phyloP scores from a whole-genome alignment of 2,888 invertebrate genomes.

The Strigamia crassipes region DNA sequence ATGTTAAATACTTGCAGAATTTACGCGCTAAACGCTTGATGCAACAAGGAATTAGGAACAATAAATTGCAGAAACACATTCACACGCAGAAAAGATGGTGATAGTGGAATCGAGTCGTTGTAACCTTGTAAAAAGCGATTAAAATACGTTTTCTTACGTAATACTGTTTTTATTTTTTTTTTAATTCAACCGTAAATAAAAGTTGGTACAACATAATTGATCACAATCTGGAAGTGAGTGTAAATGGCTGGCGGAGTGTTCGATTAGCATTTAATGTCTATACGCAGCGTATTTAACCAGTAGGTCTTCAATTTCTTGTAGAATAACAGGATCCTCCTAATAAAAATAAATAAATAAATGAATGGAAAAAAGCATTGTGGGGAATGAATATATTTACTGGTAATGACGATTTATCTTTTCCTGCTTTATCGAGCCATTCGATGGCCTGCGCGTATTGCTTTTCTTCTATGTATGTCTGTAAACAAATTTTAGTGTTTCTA shows the following conservation, averaged over 20 bases:
- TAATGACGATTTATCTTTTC: constrained; percentile 49
- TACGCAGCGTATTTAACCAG: constrained; percentile 52
- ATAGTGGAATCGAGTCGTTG: background rate
- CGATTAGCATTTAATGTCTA: constrained; percentile 28
- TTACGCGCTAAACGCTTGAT: constrained; percentile 76
- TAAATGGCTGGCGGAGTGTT: no score
- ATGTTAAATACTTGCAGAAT: constrained; percentile 82
- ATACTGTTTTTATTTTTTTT: background rate
- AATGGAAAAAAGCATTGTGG: background rate
- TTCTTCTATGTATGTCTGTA: constrained; percentile 61
- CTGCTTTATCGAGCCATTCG: constrained; percentile 61
- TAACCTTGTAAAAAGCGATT: background rate
- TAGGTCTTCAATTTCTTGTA: constrained; percentile 52
- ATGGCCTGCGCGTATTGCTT: constrained; percentile 63
- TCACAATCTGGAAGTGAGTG: background rate
- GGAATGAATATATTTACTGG: background rate
- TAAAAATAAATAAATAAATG: constrained; percentile 45
- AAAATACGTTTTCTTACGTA: background rate
- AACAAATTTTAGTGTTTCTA: background rate
- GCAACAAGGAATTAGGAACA: constrained; percentile 76
- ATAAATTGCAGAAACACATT: constrained; percentile 81
- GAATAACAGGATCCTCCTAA: constrained; percentile 56
- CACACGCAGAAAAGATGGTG: constrained; percentile 66
- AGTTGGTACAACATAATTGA: background rate
- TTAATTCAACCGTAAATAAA: background rate